Base-by-base conservation (phyloP, 2,888 invertebrate species). In the Pseudeuparius sepicola region DNA sequence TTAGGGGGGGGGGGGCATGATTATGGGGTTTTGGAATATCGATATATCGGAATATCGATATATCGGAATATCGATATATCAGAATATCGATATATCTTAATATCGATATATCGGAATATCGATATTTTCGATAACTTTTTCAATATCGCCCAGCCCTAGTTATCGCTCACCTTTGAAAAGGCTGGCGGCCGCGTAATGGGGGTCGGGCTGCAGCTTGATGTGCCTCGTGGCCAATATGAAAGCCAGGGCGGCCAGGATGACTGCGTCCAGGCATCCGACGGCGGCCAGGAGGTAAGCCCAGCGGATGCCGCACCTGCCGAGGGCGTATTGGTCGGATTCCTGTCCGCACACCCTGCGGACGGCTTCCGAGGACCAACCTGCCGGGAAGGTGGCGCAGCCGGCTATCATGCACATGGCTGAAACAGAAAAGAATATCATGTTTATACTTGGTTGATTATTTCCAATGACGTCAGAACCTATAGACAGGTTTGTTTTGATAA, bases 221-320 rank as follows among this genome's bases (percentile, higher is more conserved):
- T 94, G 92, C 36, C 90, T 68, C 4, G 88, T 84, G 17, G 92
- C 93, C 47, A 96, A 70, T 51, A 93, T 88, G 64, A 96, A 94
- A 9, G 94, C 94, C 38, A 96, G 70, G 1, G 86, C 80, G 0
- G 93, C 78, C 43, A 93, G 68, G 40, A 90, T 87, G 32, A 81
- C 67, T 33, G 87, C 87, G 60, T 92, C 92, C 47, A 85, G 61
- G 35, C 87, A 82, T 1, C 84, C 90, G 42, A 96, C 89, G 40
- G 87, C 83, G 4, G 92, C 93, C 50, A 96, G 69, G 7, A 93
- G 77, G 63, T 88, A 93, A 3, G 93, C 93, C 92, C 92, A 92
- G 52, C 89, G 75, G 34, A 96, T 73, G 42, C 82, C 83, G 58
- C 96, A 96, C 14, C 81, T 76, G 20, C 90, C 94, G 63, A 71